phyloP scores from a whole-genome alignment of 2,797 vertebrate species.

The Rhinogobio ventralis region DNA sequence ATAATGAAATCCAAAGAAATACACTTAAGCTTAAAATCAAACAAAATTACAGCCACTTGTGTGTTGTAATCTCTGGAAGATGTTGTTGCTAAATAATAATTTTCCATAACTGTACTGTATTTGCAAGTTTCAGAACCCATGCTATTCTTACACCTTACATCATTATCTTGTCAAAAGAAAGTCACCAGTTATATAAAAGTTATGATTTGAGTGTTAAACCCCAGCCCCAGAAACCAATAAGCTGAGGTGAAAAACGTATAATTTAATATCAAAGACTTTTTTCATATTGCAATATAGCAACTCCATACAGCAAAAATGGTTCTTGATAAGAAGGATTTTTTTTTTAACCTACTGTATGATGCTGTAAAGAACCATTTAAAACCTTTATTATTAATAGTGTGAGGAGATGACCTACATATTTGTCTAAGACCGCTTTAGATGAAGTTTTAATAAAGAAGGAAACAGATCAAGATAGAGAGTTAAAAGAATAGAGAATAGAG shows the following conservation, averaged over 20 bases:
- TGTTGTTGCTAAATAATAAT: neutral
- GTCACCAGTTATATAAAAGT: neutral
- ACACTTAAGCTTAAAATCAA: neutral
- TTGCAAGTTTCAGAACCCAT: neutral
- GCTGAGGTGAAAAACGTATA: neutral
- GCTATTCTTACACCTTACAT: neutral
- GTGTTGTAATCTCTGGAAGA: neutral
- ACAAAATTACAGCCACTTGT: neutral
- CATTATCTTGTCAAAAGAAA: neutral
- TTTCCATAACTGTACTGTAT: neutral
- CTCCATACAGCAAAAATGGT: neutral
- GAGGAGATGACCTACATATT: neutral
- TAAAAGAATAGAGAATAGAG: neutral
- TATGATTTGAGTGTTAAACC: neutral
- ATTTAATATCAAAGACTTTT: neutral
- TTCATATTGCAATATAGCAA: neutral
- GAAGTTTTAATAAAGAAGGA: neutral
- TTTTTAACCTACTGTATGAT: neutral
- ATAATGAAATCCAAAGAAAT: neutral
- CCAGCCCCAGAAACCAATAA: neutral
- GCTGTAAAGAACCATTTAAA: slow-evolving; percentile 1
- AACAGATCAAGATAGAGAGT: slow-evolving; percentile 12
- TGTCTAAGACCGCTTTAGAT: neutral
- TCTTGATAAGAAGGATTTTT: neutral
- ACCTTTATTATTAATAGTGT: slow-evolving; percentile 4